phyloP scores from a whole-genome alignment of 2,888 invertebrate genomes.

The Lochmaea capreae region DNA sequence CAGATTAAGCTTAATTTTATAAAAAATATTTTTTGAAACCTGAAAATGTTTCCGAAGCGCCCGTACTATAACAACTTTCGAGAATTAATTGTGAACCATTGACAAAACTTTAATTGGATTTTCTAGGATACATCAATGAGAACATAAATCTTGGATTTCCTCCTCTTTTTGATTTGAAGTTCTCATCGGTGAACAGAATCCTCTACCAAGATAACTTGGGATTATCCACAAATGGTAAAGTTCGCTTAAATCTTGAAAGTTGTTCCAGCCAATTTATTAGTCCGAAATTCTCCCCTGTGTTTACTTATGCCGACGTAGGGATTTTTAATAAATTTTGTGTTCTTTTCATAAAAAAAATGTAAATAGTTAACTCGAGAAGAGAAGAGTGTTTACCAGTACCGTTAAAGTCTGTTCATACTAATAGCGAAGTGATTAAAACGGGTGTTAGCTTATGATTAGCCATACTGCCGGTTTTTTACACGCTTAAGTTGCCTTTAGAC shows the following conservation, averaged over 20 bases:
- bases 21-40: neutral
- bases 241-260: conserved; percentile 4
- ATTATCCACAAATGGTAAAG: neutral
- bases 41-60: no score
- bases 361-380: neutral
- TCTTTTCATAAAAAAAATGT: neutral
- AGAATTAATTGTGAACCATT: conserved; percentile 34
- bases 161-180: conserved; percentile 20
- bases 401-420: no score
- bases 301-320: neutral
- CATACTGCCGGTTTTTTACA: no score
- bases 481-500: no score
- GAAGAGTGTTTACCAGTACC: no score
- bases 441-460: no score
- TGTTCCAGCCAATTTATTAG: neutral
- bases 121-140: conserved; percentile 27
- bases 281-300: neutral
- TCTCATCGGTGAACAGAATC: conserved; percentile 11
- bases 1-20: no score
- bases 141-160: conserved; percentile 32
- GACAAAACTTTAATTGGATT: conserved; percentile 36
- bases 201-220: conserved; percentile 12
- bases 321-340: conserved; percentile 2
- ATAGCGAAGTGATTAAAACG: no score
- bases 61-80: conserved; percentile 3